Conservation (phyloP, 2,797 vertebrate species). For the Poeciliopsis infans region DNA sequence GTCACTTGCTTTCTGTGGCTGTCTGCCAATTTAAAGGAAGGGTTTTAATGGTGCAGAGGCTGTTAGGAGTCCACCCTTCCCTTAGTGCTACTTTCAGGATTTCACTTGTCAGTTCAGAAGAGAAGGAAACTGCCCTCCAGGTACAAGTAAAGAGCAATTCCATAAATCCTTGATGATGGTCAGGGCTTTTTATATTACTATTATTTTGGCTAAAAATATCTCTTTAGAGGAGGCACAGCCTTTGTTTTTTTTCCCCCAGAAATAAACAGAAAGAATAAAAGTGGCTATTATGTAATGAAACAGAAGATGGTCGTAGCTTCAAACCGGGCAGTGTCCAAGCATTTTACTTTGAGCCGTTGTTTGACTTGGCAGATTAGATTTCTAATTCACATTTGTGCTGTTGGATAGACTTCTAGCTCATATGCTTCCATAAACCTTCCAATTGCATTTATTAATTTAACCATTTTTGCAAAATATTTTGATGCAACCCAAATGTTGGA, state of each 20-base stretch:
- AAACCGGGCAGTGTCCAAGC: neutral
- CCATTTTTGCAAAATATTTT: neutral
- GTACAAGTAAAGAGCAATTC: neutral
- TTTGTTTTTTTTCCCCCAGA: neutral
- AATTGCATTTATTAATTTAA: neutral
- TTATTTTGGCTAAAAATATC: slow-evolving; percentile 1
- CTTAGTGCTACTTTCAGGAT: neutral
- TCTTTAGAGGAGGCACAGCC: neutral
- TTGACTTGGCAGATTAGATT: neutral
- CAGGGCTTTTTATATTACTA: neutral
- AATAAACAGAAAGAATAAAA: neutral
- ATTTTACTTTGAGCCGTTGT: neutral
- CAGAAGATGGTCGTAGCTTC: neutral
- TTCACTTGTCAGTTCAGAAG: neutral
- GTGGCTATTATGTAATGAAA: neutral
- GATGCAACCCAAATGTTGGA: neutral
- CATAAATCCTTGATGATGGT: neutral
- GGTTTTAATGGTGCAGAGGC: neutral
- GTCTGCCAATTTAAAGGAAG: neutral
- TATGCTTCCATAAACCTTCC: neutral
- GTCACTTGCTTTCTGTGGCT: slow-evolving; percentile 16
- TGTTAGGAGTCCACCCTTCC: neutral
- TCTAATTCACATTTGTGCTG: neutral
- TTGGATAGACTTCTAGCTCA: neutral
- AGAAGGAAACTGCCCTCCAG: neutral